Percentiles rank a stretch among this genome's conserved stretches.
Evolutionary conservation across 2,797 vertebrate genomes (phyloP).

Genomic region (Pagetopsis macropterus): DNA sequence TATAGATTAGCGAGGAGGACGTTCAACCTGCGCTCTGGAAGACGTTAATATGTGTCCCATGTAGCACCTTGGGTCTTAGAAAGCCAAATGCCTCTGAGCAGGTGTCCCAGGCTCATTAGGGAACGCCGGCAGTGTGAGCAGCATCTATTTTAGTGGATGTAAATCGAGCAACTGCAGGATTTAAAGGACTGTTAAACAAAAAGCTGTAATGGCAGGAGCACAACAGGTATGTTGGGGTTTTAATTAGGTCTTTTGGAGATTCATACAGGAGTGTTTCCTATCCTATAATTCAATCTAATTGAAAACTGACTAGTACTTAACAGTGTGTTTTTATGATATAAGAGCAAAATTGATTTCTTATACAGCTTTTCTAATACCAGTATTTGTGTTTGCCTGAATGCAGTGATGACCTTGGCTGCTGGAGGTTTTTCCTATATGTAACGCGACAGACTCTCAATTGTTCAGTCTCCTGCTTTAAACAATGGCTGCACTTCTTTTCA

Average conservation of each 20-base stretch:
- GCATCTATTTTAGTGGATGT: conserved; percentile 38
- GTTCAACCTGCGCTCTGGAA: conserved; percentile 39
- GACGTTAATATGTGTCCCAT: conserved; percentile 60
- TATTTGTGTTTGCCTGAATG: conserved; percentile 37
- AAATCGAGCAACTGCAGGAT: conserved; percentile 3
- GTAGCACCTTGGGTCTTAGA: conserved; percentile 62
- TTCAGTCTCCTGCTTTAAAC: conserved; percentile 28
- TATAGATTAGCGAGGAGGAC: conserved; percentile 72
- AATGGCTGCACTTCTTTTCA: conserved; percentile 36
- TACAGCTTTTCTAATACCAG: not conserved
- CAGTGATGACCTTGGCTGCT: conserved; percentile 51
- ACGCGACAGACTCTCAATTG: conserved; percentile 15
- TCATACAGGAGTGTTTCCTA: not conserved
- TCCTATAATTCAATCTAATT: not conserved
- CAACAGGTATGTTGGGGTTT: conserved; percentile 69
- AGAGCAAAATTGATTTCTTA: not conserved
- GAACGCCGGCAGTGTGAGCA: conserved; percentile 31
- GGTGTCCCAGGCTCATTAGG: conserved; percentile 71
- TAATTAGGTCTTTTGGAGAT: not conserved
- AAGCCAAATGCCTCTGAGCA: conserved; percentile 68
- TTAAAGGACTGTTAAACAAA: conserved; percentile 30
- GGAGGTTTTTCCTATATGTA: conserved; percentile 17
- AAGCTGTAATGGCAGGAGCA: conserved; percentile 65
- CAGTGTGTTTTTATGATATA: not conserved
- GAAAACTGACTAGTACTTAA: not conserved